Base-by-base conservation (phyloP, 2,888 invertebrate genomes). In the Zhuqinia jingwanae region DNA sequence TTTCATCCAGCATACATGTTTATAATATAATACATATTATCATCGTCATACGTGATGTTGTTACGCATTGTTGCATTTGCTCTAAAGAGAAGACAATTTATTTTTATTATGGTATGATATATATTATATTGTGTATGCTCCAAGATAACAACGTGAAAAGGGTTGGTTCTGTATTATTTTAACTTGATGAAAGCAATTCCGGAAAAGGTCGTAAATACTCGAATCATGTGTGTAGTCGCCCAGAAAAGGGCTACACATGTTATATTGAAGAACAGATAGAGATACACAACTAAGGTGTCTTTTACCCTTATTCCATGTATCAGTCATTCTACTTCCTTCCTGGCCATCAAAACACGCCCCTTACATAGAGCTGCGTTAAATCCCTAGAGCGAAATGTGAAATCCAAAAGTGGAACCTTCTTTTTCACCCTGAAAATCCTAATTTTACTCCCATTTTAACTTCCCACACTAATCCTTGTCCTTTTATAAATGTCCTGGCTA, bases 321-420 rank as follows among this genome's bases (percentile, higher is more conserved):
- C 87, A 76, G 30, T 87, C 87, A 60, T 70, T 65, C 79, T 6
- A 79, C 79, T 87, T 87, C 87, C 87, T 87, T 87, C 87, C 87
- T 87, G 87, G 50, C 53, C 27, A 87, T 83, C 79, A 83, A 79
- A 83, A 87, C 87, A 87, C 87, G 87, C 87, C 87, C 87, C 87
- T 79, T 79, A 13, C n/a, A n/a, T 76, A 68, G 53, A 77, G 76
- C 68, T 76, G 76, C 30, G 68, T 68, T 87, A 87, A n/a, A 83
- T 87, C 87, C 87, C 87, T 36, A 87, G 87, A 87, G 87, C 87
- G 87, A 87, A 87, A 87, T 87, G 87, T 87, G 75, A 87, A 60
- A 73, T 81, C 42, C 25, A 42, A 78, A 20, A 58, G 68, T 2
- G 56, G 27, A 68, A 82, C 60, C 77, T 87, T 82, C 81, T 63